Evolutionary conservation across 2,113 vertebrate genomes (phyloP).

Genomic region (Anseranas semipalmata): DNA sequence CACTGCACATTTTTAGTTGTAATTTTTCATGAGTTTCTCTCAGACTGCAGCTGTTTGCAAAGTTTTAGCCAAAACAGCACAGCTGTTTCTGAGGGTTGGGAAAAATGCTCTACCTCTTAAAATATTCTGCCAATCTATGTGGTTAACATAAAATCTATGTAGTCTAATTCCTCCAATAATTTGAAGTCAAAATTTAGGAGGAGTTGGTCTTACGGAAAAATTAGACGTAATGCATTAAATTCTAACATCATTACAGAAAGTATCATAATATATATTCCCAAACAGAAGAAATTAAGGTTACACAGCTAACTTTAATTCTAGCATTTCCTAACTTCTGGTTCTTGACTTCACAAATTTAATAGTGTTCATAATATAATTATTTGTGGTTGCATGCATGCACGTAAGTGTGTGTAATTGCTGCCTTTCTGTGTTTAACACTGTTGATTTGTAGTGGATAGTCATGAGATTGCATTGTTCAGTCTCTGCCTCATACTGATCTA

Average conservation of each 20-base stretch:
- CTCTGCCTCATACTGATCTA: background rate
- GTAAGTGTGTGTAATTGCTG: background rate
- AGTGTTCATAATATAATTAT: background rate
- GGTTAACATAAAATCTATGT: background rate
- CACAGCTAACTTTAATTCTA: background rate
- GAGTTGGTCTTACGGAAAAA: background rate
- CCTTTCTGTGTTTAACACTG: background rate
- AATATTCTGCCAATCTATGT: background rate
- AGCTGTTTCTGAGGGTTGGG: background rate
- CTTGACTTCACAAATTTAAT: background rate
- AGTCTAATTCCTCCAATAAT: background rate
- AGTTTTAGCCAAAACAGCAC: background rate
- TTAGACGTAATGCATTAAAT: background rate
- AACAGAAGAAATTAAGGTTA: background rate
- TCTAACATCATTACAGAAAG: background rate
- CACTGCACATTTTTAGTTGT: background rate
- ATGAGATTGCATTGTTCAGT: background rate
- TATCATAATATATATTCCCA: background rate
- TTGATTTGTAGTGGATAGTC: background rate
- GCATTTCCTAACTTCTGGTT: background rate
- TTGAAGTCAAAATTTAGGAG: background rate
- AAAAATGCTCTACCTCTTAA: background rate
- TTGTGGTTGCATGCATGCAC: background rate
- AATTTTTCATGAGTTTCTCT: background rate
- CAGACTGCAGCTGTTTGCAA: background rate